Evolutionary conservation across 2,113 vertebrate genomes (phyloP), one percentile per base, ranked within the genome.

Genomic region (Lampris incognitus): DNA sequence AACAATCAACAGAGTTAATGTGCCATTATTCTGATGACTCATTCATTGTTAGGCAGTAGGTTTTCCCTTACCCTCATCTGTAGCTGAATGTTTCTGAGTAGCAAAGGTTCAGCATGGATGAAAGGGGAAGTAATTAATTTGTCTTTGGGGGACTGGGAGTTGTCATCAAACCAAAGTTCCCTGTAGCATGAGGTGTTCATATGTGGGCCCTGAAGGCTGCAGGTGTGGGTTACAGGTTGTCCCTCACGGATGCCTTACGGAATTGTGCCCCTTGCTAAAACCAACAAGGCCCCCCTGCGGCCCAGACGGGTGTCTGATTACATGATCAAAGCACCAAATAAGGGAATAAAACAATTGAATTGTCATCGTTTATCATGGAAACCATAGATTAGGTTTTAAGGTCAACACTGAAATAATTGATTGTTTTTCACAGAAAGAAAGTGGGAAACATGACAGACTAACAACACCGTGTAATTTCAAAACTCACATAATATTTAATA

Each of bases 61-160:
- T 24, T 24, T 57, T 55, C 3, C 2, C 38, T 42, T 39, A n/a
- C 51, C 62, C 63, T 40, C 11, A 36, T 66, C 55, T 60, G n/a
- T 52, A 65, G 42, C 8, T 62, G 37, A 0, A 2, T 10, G 1
- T 39, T 7, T 6, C 10, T 58, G 46, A 38, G n/a, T 6, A 24
- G 76, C 51, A 62, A 54, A 37, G 57, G 71, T 66, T 81, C 46
- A 84, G 48, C 58, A 51, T 64, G 67, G 78, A 82, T 48, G 38
- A 37, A 11, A 2, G n/a, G 82, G 81, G 86, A 91, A 89, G 69
- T 56, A 2, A 56, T 82, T 72, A 0, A 77, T 85, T 76, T 76
- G 70, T 79, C 68, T 76, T 69, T 46, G 66, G 66, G 81, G 65
- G 44, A 49, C 63, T 69, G 71, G 42, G 68, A 67, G 69, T 60